Evolutionary conservation across 2,113 vertebrate species (phyloP).

Genomic region (Brienomyrus brachyistius): DNA sequence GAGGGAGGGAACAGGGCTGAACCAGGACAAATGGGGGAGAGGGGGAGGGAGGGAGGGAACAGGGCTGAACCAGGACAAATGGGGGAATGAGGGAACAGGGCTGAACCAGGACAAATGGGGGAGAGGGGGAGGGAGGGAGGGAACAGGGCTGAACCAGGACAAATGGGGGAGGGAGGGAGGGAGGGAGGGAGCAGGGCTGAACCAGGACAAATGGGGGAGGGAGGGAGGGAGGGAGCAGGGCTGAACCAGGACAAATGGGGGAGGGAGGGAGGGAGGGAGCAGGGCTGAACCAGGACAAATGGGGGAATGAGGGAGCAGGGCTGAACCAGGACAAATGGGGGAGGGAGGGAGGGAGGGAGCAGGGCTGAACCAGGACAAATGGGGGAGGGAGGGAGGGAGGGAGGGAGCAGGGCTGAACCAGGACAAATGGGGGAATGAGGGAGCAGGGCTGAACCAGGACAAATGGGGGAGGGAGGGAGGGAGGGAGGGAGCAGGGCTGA

Average conservation of each 20-base stretch:
- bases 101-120: neutral
- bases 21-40: neutral
- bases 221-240: neutral
- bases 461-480: neutral
- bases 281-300: neutral
- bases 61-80: neutral
- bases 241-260: neutral
- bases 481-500: neutral
- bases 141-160: neutral
- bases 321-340: neutral
- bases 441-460: neutral
- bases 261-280: neutral
- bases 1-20: neutral
- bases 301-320: neutral
- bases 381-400: neutral
- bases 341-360: neutral
- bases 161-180: neutral
- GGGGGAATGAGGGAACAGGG: neutral
- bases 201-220: neutral
- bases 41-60: too few relatives aligned
- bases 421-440: neutral
- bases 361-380: neutral
- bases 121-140: too few relatives aligned
- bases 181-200: neutral
- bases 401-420: neutral